These are phyloP conservation scores for Chaetops frenatus DNA, from an alignment of 2,113 vertebrate species.

Conservation along the genomic window DNA sequence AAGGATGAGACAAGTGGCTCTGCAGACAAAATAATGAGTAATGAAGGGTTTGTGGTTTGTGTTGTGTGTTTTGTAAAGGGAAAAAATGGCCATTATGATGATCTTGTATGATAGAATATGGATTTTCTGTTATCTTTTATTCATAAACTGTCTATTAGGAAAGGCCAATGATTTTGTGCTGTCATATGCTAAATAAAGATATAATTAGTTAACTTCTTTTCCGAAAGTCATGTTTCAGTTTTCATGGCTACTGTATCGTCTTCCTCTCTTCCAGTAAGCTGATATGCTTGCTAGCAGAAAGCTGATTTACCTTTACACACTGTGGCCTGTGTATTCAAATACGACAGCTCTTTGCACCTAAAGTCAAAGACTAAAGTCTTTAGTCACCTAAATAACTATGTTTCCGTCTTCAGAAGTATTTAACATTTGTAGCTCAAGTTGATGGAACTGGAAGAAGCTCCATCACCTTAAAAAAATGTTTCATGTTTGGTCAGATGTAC, in stretches of 20 bases:
- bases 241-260: background rate
- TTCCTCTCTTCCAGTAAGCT: background rate
- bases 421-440: background rate
- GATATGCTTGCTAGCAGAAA: background rate
- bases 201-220: background rate
- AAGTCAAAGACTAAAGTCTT: no score
- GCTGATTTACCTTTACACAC: background rate
- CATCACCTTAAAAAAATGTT: background rate
- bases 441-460: background rate
- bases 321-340: background rate
- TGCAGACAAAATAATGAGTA: background rate
- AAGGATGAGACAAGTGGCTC: background rate
- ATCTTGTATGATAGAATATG: background rate
- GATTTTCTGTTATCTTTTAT: background rate
- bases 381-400: background rate
- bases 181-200: background rate
- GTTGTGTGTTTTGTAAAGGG: background rate
- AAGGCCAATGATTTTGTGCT: background rate
- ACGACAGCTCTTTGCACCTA: background rate
- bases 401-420: background rate
- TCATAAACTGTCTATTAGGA: background rate
- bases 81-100: background rate
- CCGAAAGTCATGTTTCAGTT: background rate
- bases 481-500: background rate
- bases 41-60: background rate